Conservation (phyloP, 2,797 vertebrate species). For the Tolypeutes matacus region DNA sequence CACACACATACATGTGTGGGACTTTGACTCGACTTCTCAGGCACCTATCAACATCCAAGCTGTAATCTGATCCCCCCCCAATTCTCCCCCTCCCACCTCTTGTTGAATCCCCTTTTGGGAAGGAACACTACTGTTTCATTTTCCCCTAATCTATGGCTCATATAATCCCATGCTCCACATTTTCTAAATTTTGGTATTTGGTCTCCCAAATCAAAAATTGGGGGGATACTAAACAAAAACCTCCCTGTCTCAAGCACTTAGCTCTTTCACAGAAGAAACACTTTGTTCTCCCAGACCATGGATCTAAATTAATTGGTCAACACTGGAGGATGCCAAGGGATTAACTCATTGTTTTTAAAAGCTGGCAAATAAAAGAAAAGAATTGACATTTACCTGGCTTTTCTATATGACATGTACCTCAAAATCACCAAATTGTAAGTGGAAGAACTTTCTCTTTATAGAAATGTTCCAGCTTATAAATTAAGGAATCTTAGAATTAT, state of each 20-base stretch:
- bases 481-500: neutral
- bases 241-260: neutral
- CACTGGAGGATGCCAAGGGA: neutral
- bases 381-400: neutral
- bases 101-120: neutral
- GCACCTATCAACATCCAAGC: neutral
- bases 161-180: neutral
- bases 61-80: neutral
- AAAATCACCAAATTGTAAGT: neutral
- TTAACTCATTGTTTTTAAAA: neutral
- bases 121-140: neutral
- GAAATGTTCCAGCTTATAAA: neutral
- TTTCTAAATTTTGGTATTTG: neutral
- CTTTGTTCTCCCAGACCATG: neutral
- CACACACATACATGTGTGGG: neutral
- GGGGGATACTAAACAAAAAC: neutral
- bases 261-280: slow-evolving; percentile 3
- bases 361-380: neutral
- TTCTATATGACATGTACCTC: neutral
- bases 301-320: neutral
- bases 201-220: neutral
- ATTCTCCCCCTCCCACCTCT: neutral
- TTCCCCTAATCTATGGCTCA: neutral
- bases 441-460: neutral
- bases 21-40: neutral